phyloP scores from a whole-genome alignment of 1,140 invertebrate species.

The Sitophilus oryzae region DNA sequence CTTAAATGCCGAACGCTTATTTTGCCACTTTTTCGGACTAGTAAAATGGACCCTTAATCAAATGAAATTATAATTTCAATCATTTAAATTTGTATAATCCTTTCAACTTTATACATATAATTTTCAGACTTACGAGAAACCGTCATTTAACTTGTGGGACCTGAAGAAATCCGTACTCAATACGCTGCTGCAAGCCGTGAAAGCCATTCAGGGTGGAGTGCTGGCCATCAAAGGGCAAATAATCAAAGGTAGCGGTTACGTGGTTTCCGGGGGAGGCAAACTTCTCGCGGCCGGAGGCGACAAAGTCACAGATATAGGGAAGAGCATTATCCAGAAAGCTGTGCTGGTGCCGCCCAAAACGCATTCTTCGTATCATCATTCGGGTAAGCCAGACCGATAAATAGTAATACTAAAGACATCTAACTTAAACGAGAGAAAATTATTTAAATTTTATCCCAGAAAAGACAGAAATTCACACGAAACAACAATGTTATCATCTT shows the following conservation, averaged over 20 bases:
- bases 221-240: constrained; percentile 77
- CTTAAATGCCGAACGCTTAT: too few species aligned
- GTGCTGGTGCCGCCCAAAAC: constrained; percentile 49
- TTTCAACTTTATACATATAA: too few species aligned
- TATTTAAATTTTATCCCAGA: too few species aligned
- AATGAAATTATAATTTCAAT: too few species aligned
- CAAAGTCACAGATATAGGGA: constrained; percentile 67
- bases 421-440: too few species aligned
- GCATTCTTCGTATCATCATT: constrained; percentile 29
- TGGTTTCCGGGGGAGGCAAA: constrained; percentile 67
- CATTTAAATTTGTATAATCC: too few species aligned
- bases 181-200: constrained; percentile 74
- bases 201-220: constrained; percentile 77
- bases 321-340: constrained; percentile 66
- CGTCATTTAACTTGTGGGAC: constrained; percentile 65
- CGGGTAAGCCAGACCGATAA: too few species aligned
- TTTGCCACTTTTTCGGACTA: too few species aligned
- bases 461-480: too few species aligned
- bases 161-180: constrained; percentile 74
- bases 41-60: too few species aligned
- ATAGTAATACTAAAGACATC: too few species aligned
- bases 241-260: constrained; percentile 73
- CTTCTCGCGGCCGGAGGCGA: constrained; percentile 65
- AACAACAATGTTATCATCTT: too few species aligned
- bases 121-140: constrained; percentile 46